phyloP scores from a whole-genome alignment of 2,888 invertebrate species.

The Beris morrisii region DNA sequence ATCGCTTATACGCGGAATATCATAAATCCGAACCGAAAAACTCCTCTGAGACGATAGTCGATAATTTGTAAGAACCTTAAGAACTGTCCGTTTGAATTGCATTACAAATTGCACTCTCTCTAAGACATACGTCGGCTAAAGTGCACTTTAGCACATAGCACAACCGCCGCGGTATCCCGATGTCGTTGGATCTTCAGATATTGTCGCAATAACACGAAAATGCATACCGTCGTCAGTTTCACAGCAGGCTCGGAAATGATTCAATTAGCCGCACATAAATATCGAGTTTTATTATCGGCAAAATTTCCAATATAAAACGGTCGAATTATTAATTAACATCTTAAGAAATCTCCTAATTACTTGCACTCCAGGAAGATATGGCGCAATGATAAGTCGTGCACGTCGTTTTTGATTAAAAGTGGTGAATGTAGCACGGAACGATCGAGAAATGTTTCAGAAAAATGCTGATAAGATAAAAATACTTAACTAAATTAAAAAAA shows the following conservation, averaged over 20 bases:
- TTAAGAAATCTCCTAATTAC: slow-evolving; percentile 3
- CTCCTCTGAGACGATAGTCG: too few relatives aligned
- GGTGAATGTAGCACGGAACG: neutral
- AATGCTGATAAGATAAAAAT: too few relatives aligned
- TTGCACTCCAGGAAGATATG: neutral
- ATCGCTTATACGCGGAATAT: too few relatives aligned
- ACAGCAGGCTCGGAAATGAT: slow-evolving; percentile 7
- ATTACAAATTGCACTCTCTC: too few relatives aligned
- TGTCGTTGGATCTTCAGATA: neutral
- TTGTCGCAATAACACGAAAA: slow-evolving; percentile 3
- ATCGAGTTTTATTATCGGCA: neutral
- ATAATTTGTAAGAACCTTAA: too few relatives aligned
- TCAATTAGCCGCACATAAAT: slow-evolving; percentile 10
- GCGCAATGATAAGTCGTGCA: neutral
- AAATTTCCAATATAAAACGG: neutral
- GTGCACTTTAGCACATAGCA: too few relatives aligned
- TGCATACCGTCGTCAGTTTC: slow-evolving; percentile 9
- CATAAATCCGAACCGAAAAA: too few relatives aligned
- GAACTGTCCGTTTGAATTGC: too few relatives aligned
- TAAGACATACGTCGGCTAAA: too few relatives aligned
- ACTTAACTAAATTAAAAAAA: too few relatives aligned
- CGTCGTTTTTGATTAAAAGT: neutral
- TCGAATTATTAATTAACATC: slow-evolving; percentile 14
- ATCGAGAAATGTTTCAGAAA: neutral
- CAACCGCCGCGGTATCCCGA: too few relatives aligned